These are phyloP conservation scores for Euthynnus affinis DNA, from an alignment of 2,797 vertebrate genomes.

Conservation along the genomic window DNA sequence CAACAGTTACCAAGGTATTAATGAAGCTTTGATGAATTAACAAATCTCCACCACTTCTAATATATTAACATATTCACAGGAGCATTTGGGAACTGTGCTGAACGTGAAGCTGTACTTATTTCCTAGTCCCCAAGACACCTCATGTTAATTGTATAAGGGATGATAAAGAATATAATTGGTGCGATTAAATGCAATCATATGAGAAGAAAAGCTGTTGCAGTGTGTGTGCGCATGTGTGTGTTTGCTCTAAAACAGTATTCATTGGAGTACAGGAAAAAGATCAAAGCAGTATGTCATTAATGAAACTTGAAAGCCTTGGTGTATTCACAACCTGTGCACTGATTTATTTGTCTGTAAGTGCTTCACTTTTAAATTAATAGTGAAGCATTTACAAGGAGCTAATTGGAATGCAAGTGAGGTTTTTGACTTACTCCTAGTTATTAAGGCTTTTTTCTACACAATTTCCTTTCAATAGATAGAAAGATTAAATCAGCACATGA, in stretches of 20 bases:
- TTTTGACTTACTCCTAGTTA: constrained; percentile 24
- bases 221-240: constrained; percentile 11
- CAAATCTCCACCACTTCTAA: constrained; percentile 57
- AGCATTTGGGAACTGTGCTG: constrained; percentile 19
- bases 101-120: constrained; percentile 42
- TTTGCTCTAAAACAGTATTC: constrained; percentile 25
- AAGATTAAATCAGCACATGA: constrained; percentile 4
- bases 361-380: constrained; percentile 58
- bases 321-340: constrained; percentile 49
- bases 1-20: constrained; percentile 58
- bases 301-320: constrained; percentile 62
- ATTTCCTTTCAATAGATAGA: constrained; percentile 16
- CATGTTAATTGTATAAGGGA: constrained; percentile 60
- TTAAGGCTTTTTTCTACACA: background rate
- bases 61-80: constrained; percentile 67
- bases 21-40: constrained; percentile 72
- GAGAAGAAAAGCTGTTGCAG: constrained; percentile 28
- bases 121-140: constrained; percentile 44
- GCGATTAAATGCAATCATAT: constrained; percentile 61
- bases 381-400: constrained; percentile 32
- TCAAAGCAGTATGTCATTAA: constrained; percentile 67
- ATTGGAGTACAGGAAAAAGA: constrained; percentile 37
- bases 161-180: constrained; percentile 62
- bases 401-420: constrained; percentile 41
- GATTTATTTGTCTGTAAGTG: constrained; percentile 59